A percentile compares a stretch with the other conserved stretches of the same genome.
These are phyloP conservation scores for Mylabris phalerata DNA, from an alignment of 1,140 invertebrate genomes.

Conservation along the genomic window DNA sequence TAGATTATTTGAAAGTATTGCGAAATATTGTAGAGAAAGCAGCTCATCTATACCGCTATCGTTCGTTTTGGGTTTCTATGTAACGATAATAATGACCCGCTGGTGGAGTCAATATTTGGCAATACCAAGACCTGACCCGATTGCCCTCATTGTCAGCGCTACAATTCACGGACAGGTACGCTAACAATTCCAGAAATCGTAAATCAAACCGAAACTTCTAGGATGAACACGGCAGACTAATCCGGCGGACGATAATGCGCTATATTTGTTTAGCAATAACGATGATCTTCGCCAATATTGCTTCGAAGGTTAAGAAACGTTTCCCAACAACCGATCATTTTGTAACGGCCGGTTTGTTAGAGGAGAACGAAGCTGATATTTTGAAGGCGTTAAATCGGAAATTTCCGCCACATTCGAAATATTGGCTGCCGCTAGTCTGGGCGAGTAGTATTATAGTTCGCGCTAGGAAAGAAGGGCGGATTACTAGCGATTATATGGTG, in stretches of 20 bases:
- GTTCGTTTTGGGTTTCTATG: constrained; percentile 68
- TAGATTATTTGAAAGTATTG: constrained; percentile 58
- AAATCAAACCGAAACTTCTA: too few relatives aligned
- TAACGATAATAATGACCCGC: constrained; percentile 84
- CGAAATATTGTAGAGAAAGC: constrained; percentile 61
- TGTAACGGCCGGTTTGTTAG: constrained; percentile 64
- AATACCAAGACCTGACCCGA: constrained; percentile 78
- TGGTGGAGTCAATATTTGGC: constrained; percentile 90
- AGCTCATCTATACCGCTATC: constrained; percentile 63
- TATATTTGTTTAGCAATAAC: constrained; percentile 61
- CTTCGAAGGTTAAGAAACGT: constrained; percentile 68
- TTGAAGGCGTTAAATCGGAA: constrained; percentile 61
- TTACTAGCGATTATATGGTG: constrained; percentile 87
- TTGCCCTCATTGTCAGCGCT: constrained; percentile 76
- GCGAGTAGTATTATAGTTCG: constrained; percentile 80
- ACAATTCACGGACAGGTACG: constrained; percentile 53
- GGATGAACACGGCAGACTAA: constrained; percentile 70
- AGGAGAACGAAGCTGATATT: constrained; percentile 63
- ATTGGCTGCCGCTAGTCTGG: constrained; percentile 91
- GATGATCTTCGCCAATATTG: constrained; percentile 61
- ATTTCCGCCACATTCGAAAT: constrained; percentile 67
- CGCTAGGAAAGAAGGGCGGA: constrained; percentile 81
- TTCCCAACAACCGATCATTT: constrained; percentile 74
- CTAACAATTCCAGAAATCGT: constrained; percentile 25
- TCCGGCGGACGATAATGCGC: constrained; percentile 68